Conservation (phyloP, 2,888 invertebrate genomes). For the Philaethria dido region DNA sequence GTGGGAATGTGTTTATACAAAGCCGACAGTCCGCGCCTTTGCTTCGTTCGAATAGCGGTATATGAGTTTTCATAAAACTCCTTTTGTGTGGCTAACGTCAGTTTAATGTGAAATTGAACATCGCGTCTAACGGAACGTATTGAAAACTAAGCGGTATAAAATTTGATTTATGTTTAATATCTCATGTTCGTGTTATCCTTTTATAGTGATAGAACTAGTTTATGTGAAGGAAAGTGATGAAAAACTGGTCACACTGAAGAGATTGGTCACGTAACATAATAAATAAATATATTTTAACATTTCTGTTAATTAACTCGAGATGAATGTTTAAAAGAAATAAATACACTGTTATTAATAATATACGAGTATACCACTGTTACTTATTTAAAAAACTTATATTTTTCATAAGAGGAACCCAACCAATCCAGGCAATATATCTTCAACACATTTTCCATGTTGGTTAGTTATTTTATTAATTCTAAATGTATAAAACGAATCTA, state of each 20-base stretch:
- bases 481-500: neutral
- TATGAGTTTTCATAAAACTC: slow-evolving; percentile 37
- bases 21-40: slow-evolving; percentile 37
- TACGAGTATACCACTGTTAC: too few relatives aligned
- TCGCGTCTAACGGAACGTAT: slow-evolving; percentile 22
- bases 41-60: slow-evolving; percentile 24
- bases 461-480: neutral
- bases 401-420: too few relatives aligned
- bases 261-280: neutral
- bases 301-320: too few relatives aligned
- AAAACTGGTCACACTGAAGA: neutral
- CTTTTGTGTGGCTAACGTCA: slow-evolving; percentile 38
- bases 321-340: too few relatives aligned
- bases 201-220: too few relatives aligned
- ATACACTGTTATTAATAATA: too few relatives aligned
- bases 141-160: slow-evolving; percentile 33
- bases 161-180: slow-evolving; percentile 31
- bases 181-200: slow-evolving; percentile 6
- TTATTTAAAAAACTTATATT: too few relatives aligned
- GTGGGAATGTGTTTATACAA: slow-evolving; percentile 34
- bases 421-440: too few relatives aligned
- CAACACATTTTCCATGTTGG: too few relatives aligned
- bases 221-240: neutral
- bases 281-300: too few relatives aligned
- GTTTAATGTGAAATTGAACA: slow-evolving; percentile 40